Evolutionary conservation across 2,888 invertebrate species (phyloP).

Genomic region (Peribatodes rhomboidaria): DNA sequence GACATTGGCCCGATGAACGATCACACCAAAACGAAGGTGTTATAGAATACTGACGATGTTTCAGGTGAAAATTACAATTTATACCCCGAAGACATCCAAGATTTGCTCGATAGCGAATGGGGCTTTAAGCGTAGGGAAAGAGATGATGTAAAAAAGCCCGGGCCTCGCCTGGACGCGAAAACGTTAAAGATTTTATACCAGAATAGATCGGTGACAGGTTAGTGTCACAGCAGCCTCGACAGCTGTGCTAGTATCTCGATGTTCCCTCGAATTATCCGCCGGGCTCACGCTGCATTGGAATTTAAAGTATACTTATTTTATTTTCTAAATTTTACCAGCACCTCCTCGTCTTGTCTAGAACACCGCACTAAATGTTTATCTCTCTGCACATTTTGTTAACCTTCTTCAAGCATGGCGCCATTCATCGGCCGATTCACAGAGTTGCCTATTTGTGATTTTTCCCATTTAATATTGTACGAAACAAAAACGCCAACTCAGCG

Average conservation of each 20-base stretch:
- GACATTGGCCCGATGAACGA: constrained; percentile 55
- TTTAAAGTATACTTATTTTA: constrained; percentile 57
- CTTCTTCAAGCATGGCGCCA: constrained; percentile 71
- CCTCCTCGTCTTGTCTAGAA: constrained; percentile 73
- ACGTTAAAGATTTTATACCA: constrained; percentile 82
- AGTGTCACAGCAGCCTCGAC: constrained; percentile 80
- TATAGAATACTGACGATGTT: constrained; percentile 78
- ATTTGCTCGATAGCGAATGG: constrained; percentile 88
- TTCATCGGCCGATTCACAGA: constrained; percentile 55
- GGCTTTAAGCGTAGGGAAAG: constrained; percentile 96
- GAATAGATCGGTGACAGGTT: constrained; percentile 85
- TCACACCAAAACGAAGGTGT: constrained; percentile 65
- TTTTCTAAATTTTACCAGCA: constrained; percentile 68
- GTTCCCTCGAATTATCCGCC: constrained; percentile 65
- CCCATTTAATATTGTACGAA: constrained; percentile 33
- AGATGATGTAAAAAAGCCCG: constrained; percentile 98
- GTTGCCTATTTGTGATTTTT: constrained; percentile 55
- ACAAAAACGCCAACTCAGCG: constrained; percentile 35
- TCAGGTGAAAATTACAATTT: constrained; percentile 84
- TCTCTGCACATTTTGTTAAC: constrained; percentile 69
- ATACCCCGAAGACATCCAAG: constrained; percentile 85
- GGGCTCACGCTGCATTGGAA: constrained; percentile 61
- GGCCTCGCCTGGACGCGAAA: constrained; percentile 92
- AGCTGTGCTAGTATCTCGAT: constrained; percentile 73
- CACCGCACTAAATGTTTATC: constrained; percentile 80